These are phyloP conservation scores for Machaerirhynchus nigripectus DNA, from an alignment of 2,113 vertebrate genomes.

Conservation along the genomic window DNA sequence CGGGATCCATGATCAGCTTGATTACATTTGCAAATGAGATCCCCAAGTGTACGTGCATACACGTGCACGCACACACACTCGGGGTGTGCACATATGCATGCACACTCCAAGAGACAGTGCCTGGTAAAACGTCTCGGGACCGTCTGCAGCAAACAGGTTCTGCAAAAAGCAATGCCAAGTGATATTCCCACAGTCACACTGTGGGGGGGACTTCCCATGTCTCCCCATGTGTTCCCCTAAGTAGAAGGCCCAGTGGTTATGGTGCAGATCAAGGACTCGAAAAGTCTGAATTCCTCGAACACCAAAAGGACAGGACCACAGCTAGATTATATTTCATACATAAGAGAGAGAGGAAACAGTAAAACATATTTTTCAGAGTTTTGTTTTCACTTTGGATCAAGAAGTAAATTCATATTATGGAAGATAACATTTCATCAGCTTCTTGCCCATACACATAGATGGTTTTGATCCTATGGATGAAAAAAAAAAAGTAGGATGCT, in stretches of 20 bases:
- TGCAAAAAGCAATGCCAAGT: background rate
- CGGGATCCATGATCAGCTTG: background rate
- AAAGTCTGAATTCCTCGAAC: background rate
- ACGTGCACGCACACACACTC: fast-evolving
- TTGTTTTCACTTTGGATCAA: background rate
- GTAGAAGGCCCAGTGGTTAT: background rate
- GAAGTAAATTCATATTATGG: background rate
- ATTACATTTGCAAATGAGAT: background rate
- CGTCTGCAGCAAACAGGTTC: background rate
- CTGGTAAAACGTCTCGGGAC: background rate
- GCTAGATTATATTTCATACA: background rate
- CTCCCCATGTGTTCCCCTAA: background rate
- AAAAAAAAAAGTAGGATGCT: background rate
- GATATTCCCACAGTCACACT: background rate
- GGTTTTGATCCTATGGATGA: background rate
- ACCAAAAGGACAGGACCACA: background rate
- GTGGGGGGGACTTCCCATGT: fast-evolving
- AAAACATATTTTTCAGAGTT: background rate
- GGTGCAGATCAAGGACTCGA: background rate
- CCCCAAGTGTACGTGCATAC: fast-evolving
- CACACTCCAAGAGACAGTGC: background rate
- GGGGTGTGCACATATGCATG: background rate
- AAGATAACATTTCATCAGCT: background rate
- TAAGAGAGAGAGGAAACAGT: background rate
- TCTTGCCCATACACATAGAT: background rate